Evolutionary conservation across 1,140 invertebrate species (phyloP).

Genomic region (Bombus vancouverensis): DNA sequence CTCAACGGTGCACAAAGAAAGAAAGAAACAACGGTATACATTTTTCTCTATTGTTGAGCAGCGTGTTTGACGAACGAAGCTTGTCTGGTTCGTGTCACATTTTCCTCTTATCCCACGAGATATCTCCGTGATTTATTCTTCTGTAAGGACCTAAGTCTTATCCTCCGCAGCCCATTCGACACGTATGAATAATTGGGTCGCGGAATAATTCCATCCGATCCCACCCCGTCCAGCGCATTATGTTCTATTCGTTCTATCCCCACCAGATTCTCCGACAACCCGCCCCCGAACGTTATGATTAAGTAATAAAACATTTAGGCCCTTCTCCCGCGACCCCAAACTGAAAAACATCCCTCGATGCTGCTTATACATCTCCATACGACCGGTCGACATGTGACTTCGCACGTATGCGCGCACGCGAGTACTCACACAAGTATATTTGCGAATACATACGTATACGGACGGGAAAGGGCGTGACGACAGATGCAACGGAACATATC

Average conservation of each 20-base stretch:
- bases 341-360: constrained; percentile 75
- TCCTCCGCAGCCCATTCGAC: constrained; percentile 12
- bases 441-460: constrained; percentile 8
- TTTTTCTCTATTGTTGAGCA: no score
- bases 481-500: constrained; percentile 80
- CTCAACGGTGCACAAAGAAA: no score
- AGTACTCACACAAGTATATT: not conserved
- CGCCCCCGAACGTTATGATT: constrained; percentile 77
- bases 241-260: constrained; percentile 37
- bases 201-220: constrained; percentile 53
- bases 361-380: constrained; percentile 56
- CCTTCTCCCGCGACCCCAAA: constrained; percentile 64
- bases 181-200: constrained; percentile 68
- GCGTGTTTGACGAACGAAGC: no score
- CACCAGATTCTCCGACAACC: constrained; percentile 45
- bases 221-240: constrained; percentile 50
- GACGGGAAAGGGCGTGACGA: constrained; percentile 77
- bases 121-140: constrained; percentile 40
- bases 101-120: not conserved
- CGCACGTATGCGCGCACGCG: constrained; percentile 51
- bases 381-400: constrained; percentile 68
- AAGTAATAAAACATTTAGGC: constrained; percentile 82
- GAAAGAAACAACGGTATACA: no score
- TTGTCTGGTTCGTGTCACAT: not conserved
- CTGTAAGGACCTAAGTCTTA: not conserved